A percentile compares a stretch with the other conserved stretches of the same genome.
phyloP scores from a whole-genome alignment of 2,113 vertebrate species.

The Apistogramma diplotaenia region DNA sequence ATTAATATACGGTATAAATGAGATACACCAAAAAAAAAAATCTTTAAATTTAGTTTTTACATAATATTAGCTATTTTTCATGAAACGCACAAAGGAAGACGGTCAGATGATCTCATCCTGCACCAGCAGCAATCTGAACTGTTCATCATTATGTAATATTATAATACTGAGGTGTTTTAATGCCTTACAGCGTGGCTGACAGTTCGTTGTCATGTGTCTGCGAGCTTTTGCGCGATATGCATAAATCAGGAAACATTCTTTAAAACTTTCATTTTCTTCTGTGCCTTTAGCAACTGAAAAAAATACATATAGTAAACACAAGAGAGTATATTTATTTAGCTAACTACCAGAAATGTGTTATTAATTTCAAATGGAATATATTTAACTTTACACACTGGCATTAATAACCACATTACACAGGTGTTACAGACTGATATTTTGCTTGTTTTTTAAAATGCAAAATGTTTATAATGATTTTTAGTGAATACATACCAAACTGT shows the following conservation, averaged over 20 bases:
- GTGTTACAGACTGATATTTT: constrained; percentile 2
- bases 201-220: not conserved
- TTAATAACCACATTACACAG: constrained; percentile 4
- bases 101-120: constrained; percentile 3
- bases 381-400: constrained; percentile 55
- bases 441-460: not conserved
- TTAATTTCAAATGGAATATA: constrained; percentile 49
- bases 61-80: not conserved
- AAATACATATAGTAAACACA: constrained; percentile 20
- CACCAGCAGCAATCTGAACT: constrained; percentile 17
- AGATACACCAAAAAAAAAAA: not conserved
- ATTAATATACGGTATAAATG: not conserved
- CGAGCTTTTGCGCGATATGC: constrained; percentile 11
- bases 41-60: not conserved
- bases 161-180: not conserved
- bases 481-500: constrained; percentile 11
- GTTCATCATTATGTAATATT: not conserved
- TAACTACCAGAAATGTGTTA: constrained; percentile 40
- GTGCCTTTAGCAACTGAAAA: constrained; percentile 46
- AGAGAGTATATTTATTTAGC: constrained; percentile 69
- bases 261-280: not conserved
- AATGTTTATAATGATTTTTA: not conserved
- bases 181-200: not conserved
- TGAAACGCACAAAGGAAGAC: constrained; percentile 19
- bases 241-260: constrained; percentile 10